A percentile compares a stretch with the other conserved stretches of the same genome.
Evolutionary conservation across 53 echinoderm and acorn worm genomes (phyloP).

Genomic region (Echinometra lucunter): DNA sequence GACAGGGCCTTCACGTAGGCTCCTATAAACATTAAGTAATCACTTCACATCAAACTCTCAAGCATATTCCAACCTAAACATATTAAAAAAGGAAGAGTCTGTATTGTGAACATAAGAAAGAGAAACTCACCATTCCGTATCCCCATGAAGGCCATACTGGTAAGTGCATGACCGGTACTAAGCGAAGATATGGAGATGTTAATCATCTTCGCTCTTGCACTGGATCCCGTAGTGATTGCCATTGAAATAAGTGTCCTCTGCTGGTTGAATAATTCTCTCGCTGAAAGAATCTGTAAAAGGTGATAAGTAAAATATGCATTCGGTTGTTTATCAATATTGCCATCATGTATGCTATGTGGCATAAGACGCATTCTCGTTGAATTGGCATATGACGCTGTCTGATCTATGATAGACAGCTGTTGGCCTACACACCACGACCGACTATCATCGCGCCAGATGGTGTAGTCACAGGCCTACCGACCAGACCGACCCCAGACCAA

Average conservation of each 20-base stretch:
- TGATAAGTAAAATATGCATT: too few species aligned
- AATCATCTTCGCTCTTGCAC: background rate
- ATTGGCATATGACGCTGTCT: too few species aligned
- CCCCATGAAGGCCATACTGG: background rate
- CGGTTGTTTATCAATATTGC: too few species aligned
- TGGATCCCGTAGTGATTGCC: background rate
- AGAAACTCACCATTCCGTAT: background rate
- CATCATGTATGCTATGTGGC: too few species aligned
- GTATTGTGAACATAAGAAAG: background rate
- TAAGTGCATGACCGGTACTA: background rate
- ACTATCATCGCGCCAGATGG: too few species aligned
- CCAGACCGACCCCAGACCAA: too few species aligned
- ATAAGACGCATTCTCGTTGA: too few species aligned
- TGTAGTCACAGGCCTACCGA: too few species aligned
- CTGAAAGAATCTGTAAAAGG: background rate
- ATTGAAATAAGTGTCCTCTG: background rate
- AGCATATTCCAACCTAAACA: background rate
- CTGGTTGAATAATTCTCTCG: background rate
- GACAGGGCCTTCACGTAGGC: background rate
- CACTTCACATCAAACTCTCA: too few species aligned
- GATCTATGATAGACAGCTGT: too few species aligned
- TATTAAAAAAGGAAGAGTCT: background rate
- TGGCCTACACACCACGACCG: too few species aligned
- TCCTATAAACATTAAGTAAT: too few species aligned
- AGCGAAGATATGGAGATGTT: background rate